These are phyloP conservation scores for Aricia agestis DNA, from an alignment of 1,140 invertebrate genomes.

Conservation along the genomic window DNA sequence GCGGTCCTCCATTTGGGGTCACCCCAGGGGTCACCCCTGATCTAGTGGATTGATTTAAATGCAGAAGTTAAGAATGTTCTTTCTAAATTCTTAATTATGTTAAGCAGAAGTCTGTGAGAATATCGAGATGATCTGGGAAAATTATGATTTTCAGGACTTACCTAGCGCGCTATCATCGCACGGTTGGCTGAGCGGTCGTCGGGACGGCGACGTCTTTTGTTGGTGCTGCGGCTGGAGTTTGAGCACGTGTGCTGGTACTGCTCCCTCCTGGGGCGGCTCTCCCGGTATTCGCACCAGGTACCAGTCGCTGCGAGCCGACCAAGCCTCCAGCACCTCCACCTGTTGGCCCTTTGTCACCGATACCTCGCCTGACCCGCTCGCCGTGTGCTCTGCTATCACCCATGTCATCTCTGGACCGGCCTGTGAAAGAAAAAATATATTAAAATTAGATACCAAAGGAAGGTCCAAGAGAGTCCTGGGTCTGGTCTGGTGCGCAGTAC, in stretches of 20 bases:
- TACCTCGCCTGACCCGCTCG: conserved; percentile 83
- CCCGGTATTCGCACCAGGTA: conserved; percentile 80
- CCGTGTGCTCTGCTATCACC: conserved; percentile 89
- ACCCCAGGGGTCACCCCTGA: too few relatives aligned
- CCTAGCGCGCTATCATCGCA: conserved; percentile 50
- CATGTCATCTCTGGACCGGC: conserved; percentile 85
- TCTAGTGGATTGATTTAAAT: too few relatives aligned
- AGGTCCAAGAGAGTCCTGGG: too few relatives aligned
- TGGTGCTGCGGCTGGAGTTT: conserved; percentile 80
- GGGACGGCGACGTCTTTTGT: conserved; percentile 80
- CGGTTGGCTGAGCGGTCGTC: conserved; percentile 61
- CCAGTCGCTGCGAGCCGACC: conserved; percentile 76
- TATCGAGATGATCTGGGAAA: neutral
- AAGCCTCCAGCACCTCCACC: conserved; percentile 91
- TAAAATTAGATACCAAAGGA: too few relatives aligned
- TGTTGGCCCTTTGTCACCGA: conserved; percentile 91
- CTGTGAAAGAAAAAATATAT: conserved; percentile 28
- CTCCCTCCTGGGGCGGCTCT: conserved; percentile 83
- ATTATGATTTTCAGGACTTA: conserved; percentile 31
- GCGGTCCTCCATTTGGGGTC: too few relatives aligned
- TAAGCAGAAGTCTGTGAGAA: too few relatives aligned
- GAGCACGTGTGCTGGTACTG: conserved; percentile 88
- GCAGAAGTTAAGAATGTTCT: too few relatives aligned
- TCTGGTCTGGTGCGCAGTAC: too few relatives aligned
- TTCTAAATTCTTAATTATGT: too few relatives aligned